A percentile compares a stretch with the other conserved stretches of the same genome.
Conservation (phyloP, 2,888 invertebrate species). For the Meiosimyza decipiens region DNA sequence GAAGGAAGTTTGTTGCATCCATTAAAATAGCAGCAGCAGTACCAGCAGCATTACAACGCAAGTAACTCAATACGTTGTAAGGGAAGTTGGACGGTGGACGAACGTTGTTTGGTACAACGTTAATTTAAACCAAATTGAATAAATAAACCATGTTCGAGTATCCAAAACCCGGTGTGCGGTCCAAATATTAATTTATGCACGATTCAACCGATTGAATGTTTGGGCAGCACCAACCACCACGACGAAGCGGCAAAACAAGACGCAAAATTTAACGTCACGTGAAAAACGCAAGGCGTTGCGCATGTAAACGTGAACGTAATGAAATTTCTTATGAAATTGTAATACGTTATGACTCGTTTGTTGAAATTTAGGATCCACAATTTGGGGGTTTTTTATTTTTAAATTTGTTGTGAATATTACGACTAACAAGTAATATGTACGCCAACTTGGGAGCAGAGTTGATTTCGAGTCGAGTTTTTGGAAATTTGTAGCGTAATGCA, state of each 20-base stretch:
- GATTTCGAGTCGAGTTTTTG: too few relatives aligned
- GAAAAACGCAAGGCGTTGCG: neutral
- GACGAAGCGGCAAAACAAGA: neutral
- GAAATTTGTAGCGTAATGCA: too few relatives aligned
- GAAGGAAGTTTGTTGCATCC: conserved; percentile 22
- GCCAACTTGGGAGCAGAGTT: too few relatives aligned
- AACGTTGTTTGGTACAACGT: conserved; percentile 50
- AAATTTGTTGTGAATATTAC: too few relatives aligned
- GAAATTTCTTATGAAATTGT: neutral
- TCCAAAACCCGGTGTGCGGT: conserved; percentile 65
- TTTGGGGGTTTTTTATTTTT: too few relatives aligned
- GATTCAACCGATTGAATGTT: conserved; percentile 39
- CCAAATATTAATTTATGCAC: conserved; percentile 65
- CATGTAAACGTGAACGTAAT: neutral
- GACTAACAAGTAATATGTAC: too few relatives aligned
- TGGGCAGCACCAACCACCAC: neutral
- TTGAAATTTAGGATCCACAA: conserved; percentile 26
- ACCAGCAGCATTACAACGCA: conserved; percentile 6
- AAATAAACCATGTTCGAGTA: conserved; percentile 64
- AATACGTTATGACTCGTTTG: conserved; percentile 7
- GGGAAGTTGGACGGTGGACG: conserved; percentile 50
- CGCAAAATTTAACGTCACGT: conserved; percentile 9
- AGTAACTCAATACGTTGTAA: conserved; percentile 57
- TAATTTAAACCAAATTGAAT: conserved; percentile 68
- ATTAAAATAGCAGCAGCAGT: conserved; percentile 7